These are phyloP conservation scores for Oryctes rhinoceros DNA, from an alignment of 1,140 invertebrate species.

Conservation along the genomic window DNA sequence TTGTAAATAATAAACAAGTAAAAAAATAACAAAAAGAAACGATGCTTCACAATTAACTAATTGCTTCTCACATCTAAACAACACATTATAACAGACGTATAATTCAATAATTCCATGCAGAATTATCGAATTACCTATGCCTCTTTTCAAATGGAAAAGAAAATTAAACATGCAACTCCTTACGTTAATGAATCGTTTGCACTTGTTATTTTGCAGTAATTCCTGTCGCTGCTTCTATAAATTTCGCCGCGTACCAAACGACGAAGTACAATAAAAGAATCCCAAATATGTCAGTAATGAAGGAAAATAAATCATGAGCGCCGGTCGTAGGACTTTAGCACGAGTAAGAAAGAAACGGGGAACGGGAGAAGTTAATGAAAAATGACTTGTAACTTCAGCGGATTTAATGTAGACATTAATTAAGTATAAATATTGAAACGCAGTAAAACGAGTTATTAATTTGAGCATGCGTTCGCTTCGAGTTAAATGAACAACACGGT, in stretches of 20 bases:
- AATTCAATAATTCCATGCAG: no score
- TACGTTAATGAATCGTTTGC: background rate
- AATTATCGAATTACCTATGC: no score
- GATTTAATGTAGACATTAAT: slow-evolving; percentile 19
- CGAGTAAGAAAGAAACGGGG: no score
- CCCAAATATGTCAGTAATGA: slow-evolving; percentile 1
- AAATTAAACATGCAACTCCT: no score
- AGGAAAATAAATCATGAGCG: slow-evolving; percentile 4
- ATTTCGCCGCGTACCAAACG: background rate
- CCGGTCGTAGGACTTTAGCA: background rate
- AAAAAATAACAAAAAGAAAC: no score
- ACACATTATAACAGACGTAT: no score
- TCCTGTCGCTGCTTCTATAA: background rate
- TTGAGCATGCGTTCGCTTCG: background rate
- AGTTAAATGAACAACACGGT: no score
- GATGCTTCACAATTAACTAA: no score
- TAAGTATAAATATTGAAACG: slow-evolving; percentile 19
- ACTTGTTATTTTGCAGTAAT: background rate
- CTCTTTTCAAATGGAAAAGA: no score
- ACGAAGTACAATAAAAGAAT: background rate
- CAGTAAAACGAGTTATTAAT: slow-evolving; percentile 22
- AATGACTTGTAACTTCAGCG: slow-evolving; percentile 17
- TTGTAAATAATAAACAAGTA: no score
- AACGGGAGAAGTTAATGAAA: background rate
- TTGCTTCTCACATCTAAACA: no score